Evolutionary conservation across 2,888 invertebrate genomes (phyloP).

Genomic region (Euzetes globulus): DNA sequence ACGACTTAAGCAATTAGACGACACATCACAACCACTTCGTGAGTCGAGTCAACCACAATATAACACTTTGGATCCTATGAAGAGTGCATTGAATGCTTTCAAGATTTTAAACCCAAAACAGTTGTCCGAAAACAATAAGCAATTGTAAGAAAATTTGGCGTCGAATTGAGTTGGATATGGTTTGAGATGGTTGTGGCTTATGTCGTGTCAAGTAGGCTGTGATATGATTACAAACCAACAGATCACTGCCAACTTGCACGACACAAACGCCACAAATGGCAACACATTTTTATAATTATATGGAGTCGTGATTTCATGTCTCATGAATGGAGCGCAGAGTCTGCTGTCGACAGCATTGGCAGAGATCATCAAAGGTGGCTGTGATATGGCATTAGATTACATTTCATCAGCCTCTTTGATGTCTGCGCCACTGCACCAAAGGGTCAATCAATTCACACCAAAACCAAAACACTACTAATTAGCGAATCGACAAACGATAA

Average conservation of each 20-base stretch:
- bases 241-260: conserved; percentile 36
- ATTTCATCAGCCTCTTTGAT: conserved; percentile 46
- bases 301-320: not conserved
- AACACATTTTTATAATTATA: not conserved
- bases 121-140: not conserved
- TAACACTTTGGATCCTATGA: not conserved
- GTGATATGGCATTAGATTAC: conserved; percentile 45
- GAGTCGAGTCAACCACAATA: conserved; percentile 35
- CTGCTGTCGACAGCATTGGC: conserved; percentile 35
- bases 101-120: not conserved
- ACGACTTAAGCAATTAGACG: conserved; percentile 55
- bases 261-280: conserved; percentile 7
- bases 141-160: not conserved
- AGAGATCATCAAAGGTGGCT: conserved; percentile 49
- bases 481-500: not conserved
- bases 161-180: not conserved
- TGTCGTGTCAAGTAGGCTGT: conserved; percentile 81
- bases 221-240: conserved; percentile 61
- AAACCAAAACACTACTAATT: no score
- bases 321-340: not conserved
- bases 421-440: conserved; percentile 25
- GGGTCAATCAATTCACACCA: not conserved
- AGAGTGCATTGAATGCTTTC: not conserved
- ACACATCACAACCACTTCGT: conserved; percentile 86
- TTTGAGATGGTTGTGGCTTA: conserved; percentile 14